These are phyloP conservation scores for Beris chalybata DNA, from an alignment of 2,888 invertebrate genomes.

Conservation along the genomic window DNA sequence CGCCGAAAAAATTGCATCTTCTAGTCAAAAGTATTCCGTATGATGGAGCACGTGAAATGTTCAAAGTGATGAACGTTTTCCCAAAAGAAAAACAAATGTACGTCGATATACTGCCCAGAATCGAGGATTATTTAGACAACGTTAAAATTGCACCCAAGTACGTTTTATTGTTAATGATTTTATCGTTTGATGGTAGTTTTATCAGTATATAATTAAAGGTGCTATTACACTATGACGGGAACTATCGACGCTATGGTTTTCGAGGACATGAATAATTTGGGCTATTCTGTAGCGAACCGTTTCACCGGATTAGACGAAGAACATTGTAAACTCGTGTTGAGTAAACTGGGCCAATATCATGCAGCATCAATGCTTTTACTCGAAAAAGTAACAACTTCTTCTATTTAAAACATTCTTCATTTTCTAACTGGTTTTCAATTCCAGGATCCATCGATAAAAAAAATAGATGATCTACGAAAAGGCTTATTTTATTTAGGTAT, in stretches of 20 bases:
- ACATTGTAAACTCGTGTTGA: conserved; percentile 58
- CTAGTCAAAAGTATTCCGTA: conserved; percentile 53
- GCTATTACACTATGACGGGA: conserved; percentile 49
- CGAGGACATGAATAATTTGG: conserved; percentile 58
- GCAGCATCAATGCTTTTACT: conserved; percentile 60
- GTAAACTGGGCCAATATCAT: conserved; percentile 60
- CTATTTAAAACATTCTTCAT: too few relatives aligned
- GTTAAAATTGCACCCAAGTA: conserved; percentile 52
- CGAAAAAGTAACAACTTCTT: conserved; percentile 53
- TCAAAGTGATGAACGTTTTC: conserved; percentile 56
- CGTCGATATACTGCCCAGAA: conserved; percentile 53
- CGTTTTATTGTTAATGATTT: conserved; percentile 26
- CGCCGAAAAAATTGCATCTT: conserved; percentile 48
- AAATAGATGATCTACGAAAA: conserved; percentile 18
- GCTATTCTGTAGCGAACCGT: conserved; percentile 54
- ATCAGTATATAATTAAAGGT: conserved; percentile 42
- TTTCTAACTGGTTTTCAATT: neutral
- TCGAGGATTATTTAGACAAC: conserved; percentile 56
- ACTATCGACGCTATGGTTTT: conserved; percentile 54
- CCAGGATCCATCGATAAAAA: conserved; percentile 47
- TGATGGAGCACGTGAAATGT: conserved; percentile 54
- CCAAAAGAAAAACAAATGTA: conserved; percentile 57
- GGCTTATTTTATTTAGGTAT: too few relatives aligned
- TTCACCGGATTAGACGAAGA: conserved; percentile 59
- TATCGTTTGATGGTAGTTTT: neutral